These are phyloP conservation scores for Trichonephila inaurata DNA, from an alignment of 1,140 invertebrate species.

Conservation along the genomic window DNA sequence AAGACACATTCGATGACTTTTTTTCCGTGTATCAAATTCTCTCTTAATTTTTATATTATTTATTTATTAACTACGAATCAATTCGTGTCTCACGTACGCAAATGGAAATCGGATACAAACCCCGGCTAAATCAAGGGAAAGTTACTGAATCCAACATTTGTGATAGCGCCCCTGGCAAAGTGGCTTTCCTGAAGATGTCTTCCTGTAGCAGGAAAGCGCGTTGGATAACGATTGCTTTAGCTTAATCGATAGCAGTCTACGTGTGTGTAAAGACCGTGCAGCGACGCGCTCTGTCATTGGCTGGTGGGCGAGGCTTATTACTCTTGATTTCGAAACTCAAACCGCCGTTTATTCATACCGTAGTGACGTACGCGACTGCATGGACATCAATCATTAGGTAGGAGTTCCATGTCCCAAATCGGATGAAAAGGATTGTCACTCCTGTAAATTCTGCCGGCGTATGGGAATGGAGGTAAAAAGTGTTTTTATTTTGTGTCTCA, in stretches of 20 bases:
- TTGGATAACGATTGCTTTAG: not conserved
- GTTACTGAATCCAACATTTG: not conserved
- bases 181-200: constrained; percentile 1
- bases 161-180: not conserved
- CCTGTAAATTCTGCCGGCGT: not conserved
- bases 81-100: not conserved
- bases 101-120: not conserved
- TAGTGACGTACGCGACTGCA: constrained; percentile 29
- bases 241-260: constrained; percentile 29
- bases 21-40: no score
- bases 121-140: not conserved
- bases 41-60: no score
- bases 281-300: not conserved
- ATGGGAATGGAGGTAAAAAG: not conserved
- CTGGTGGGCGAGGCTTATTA: not conserved
- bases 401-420: not conserved
- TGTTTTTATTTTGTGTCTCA: not conserved
- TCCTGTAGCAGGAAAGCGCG: constrained; percentile 19
- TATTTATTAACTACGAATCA: not conserved
- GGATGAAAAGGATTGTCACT: not conserved
- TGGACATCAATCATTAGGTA: constrained; percentile 15
- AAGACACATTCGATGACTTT: no score
- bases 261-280: constrained; percentile 17
- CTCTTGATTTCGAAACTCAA: not conserved
- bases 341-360: constrained; percentile 20